Evolutionary conservation across 2,113 vertebrate species (phyloP), one percentile per base, ranked within the genome.

Genomic region (Epinephelus moara): DNA sequence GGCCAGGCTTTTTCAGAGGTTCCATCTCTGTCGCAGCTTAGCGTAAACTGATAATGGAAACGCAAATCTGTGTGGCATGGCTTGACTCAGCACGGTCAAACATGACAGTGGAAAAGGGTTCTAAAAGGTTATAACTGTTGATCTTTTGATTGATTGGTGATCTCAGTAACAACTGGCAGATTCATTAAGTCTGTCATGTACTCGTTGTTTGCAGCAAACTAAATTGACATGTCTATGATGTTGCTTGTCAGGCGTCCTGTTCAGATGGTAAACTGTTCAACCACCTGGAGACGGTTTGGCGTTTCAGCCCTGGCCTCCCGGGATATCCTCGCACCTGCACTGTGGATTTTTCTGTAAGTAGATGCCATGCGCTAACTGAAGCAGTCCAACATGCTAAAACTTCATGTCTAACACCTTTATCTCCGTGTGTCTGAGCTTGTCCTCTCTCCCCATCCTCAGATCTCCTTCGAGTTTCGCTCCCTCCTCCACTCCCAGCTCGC

Each of bases 401-500:
- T 2, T 1, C 21, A 55, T 12, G 23, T 7, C 4, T 50, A 4
- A 37, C 18, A 37, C 18, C 6, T 68, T 40, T 30, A 2, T 37
- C 33, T 37, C 14, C 7, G 8, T 17, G 40, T 52, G 64, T 37
- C 67, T 33, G 13, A 33, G 12, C 27, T 19, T n/a, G 37, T 56
- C 13, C 30, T 67, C 47, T 50, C 14, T 68, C 21, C 82, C 80
- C 53, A 42, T 82, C 80, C 74, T 63, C 27, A 99, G 98, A 94
- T 99, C 91, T 98, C 98, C 72, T 99, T 99, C 27, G 98, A 99
- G 94, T 99, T 99, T 80, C 97, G 97, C 47, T 99, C 98, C 8
- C 96, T 99, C 81, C 91, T 99, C 21, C 98, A 99, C 93, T 99
- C 98, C 40, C 97, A 99, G 80, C 95, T 99, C 0, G 96, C 97